Conservation (phyloP, 2,888 invertebrate species). For the Epirrhoe alternata region DNA sequence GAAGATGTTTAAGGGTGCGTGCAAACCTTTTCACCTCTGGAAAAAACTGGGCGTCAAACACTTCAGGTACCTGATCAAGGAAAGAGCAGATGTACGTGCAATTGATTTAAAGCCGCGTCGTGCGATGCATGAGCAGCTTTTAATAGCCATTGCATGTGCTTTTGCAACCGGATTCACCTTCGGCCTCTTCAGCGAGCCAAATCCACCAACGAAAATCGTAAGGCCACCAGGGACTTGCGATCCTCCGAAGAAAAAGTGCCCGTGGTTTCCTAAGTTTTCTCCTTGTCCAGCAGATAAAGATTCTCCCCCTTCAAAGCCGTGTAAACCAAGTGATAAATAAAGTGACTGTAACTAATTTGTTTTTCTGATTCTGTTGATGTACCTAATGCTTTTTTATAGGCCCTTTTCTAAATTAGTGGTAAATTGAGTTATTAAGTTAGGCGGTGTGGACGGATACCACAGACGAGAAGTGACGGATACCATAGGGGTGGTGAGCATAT, state of each 20-base stretch:
- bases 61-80: constrained; percentile 45
- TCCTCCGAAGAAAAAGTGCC: constrained; percentile 26
- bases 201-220: constrained; percentile 17
- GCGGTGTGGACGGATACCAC: too few relatives aligned
- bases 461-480: too few relatives aligned
- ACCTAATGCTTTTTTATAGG: not conserved
- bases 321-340: constrained; percentile 14
- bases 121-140: constrained; percentile 43
- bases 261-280: constrained; percentile 5
- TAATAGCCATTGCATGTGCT: constrained; percentile 31
- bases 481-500: too few relatives aligned
- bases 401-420: too few relatives aligned
- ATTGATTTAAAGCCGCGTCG: constrained; percentile 36
- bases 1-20: constrained; percentile 46
- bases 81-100: constrained; percentile 40
- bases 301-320: constrained; percentile 9
- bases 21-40: constrained; percentile 70
- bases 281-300: constrained; percentile 39
- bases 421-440: too few relatives aligned
- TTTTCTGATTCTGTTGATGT: constrained; percentile 1
- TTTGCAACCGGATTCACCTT: constrained; percentile 45
- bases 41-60: constrained; percentile 57
- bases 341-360: constrained; percentile 9
- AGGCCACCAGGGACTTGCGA: constrained; percentile 31
- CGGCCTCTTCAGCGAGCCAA: constrained; percentile 47